These are phyloP conservation scores for Allacma fusca DNA, from an alignment of 2,888 invertebrate species.

Conservation along the genomic window DNA sequence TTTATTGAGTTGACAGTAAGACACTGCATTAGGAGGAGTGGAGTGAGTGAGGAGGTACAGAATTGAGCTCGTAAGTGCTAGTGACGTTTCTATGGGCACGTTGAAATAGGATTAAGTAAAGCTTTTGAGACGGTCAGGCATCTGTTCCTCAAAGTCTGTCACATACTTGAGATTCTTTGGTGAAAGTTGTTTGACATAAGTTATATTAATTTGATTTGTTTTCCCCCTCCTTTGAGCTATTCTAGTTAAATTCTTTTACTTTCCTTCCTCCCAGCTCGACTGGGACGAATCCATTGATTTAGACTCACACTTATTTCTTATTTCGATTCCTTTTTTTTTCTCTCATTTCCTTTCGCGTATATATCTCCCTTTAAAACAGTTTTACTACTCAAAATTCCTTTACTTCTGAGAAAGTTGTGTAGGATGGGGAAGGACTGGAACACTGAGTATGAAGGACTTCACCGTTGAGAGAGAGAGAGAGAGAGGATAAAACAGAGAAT, in stretches of 20 bases:
- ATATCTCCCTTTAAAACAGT: background rate
- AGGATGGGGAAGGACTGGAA: too few relatives aligned
- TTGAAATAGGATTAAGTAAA: background rate
- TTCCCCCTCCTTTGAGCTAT: constrained; percentile 3
- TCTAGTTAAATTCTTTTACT: background rate
- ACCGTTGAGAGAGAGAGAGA: background rate
- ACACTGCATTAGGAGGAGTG: too few relatives aligned
- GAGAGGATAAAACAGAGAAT: background rate
- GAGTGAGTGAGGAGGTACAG: too few relatives aligned
- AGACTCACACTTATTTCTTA: background rate
- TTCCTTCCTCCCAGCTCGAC: background rate
- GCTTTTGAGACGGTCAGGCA: background rate
- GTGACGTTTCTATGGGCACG: too few relatives aligned
- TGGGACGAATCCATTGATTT: background rate
- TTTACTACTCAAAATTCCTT: background rate
- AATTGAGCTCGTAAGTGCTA: too few relatives aligned
- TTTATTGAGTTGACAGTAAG: background rate
- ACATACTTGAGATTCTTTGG: background rate
- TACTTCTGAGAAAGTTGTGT: background rate
- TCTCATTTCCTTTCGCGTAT: background rate
- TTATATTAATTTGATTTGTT: constrained; percentile 16
- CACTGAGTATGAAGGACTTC: too few relatives aligned
- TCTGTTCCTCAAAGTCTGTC: background rate
- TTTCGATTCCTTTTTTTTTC: background rate
- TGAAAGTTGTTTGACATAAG: background rate